A percentile compares a stretch with the other conserved stretches of the same genome.
These are phyloP conservation scores for Eremophila alpestris DNA, from an alignment of 2,797 vertebrate species.

Conservation along the genomic window DNA sequence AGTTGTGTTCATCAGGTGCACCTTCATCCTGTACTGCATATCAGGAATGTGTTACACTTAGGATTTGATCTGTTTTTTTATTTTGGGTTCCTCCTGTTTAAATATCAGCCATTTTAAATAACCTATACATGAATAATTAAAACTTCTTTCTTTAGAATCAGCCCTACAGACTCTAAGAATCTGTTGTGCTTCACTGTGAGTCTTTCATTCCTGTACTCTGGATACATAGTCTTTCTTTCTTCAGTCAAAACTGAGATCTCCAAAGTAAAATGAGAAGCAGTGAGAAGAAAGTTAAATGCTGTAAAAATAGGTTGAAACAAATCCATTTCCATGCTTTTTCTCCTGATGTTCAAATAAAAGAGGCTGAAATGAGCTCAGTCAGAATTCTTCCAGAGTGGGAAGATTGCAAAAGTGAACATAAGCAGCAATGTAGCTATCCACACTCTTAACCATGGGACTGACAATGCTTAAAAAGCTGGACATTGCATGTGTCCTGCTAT, in stretches of 20 bases:
- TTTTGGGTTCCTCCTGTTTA: background rate
- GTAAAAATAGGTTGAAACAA: constrained; percentile 44
- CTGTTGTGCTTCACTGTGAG: background rate
- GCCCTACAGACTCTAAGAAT: background rate
- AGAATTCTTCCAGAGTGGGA: background rate
- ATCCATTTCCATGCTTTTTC: constrained; percentile 24
- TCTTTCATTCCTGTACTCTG: background rate
- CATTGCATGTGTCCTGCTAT: background rate
- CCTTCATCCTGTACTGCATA: background rate
- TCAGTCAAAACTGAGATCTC: background rate
- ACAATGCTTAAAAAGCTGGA: background rate
- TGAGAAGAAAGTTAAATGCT: background rate
- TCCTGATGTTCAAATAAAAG: constrained; percentile 19
- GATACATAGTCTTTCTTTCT: background rate
- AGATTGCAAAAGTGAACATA: background rate
- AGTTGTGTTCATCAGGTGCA: background rate
- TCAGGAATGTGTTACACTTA: background rate
- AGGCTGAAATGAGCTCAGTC: background rate
- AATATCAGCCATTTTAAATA: background rate
- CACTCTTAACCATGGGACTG: background rate
- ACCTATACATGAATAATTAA: background rate
- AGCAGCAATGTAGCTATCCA: background rate
- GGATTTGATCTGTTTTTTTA: background rate
- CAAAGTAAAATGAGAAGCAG: background rate
- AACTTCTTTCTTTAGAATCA: background rate